Evolutionary conservation across 1,140 invertebrate genomes (phyloP).

Genomic region (Rhynchophorus ferrugineus): DNA sequence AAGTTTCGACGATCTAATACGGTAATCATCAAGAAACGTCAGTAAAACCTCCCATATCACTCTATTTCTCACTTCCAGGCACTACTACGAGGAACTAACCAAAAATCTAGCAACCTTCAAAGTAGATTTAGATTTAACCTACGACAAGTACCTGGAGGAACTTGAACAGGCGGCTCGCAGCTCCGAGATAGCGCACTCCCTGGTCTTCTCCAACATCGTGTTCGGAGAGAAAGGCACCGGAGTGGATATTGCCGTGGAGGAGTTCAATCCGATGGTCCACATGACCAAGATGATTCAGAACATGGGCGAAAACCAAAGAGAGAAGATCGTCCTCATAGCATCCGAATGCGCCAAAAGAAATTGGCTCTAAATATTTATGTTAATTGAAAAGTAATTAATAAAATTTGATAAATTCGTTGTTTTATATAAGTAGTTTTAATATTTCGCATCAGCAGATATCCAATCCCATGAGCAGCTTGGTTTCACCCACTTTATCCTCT

Average conservation of each 20-base stretch:
- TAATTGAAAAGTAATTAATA: too few species aligned
- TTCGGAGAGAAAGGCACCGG: not conserved
- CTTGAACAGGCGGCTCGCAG: not conserved
- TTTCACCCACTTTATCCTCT: too few species aligned
- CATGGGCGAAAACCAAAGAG: not conserved
- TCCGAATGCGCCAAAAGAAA: not conserved
- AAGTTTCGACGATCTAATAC: conserved; percentile 42
- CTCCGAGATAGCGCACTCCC: not conserved
- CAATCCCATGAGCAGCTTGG: too few species aligned
- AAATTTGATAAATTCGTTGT: too few species aligned
- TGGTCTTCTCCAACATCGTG: not conserved
- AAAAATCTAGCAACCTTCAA: not conserved
- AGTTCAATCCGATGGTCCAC: not conserved
- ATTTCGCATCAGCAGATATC: too few species aligned
- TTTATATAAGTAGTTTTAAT: too few species aligned
- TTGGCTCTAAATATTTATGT: not conserved
- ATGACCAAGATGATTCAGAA: not conserved
- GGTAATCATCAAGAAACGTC: too few species aligned
- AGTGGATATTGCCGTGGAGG: not conserved
- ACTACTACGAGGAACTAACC: not conserved
- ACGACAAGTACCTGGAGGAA: not conserved
- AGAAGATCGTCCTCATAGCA: not conserved
- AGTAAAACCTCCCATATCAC: too few species aligned
- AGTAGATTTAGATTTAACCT: not conserved
- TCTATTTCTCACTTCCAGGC: not conserved